A percentile compares a stretch with the other conserved stretches of the same genome.
Evolutionary conservation across 35 echinoderm and acorn worm genomes (phyloP).

Genomic region (Ophioderma brevispina): DNA sequence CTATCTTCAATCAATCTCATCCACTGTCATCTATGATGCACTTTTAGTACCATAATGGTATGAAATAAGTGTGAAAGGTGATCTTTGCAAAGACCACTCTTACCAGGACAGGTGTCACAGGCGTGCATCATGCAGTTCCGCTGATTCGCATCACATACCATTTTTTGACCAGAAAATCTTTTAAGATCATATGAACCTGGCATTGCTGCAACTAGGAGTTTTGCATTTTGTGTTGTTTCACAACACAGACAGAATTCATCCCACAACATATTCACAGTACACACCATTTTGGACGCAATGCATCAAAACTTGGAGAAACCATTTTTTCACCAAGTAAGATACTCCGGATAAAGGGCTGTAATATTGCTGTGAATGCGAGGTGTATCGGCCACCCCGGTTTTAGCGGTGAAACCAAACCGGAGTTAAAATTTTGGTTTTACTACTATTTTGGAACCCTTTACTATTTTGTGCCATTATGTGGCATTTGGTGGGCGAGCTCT

Average conservation of each 20-base stretch:
- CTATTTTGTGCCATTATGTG: too few species aligned
- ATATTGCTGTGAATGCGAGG: too few species aligned
- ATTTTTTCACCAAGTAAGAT: conserved; percentile 1
- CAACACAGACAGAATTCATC: background rate
- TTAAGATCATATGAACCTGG: background rate
- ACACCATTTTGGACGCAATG: conserved; percentile 20
- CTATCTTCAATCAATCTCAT: too few species aligned
- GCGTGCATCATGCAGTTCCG: background rate
- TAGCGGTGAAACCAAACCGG: too few species aligned
- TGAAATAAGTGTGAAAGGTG: too few species aligned
- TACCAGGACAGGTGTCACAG: background rate
- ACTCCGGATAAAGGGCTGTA: background rate
- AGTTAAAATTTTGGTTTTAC: too few species aligned
- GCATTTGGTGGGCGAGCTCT: too few species aligned
- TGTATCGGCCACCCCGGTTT: too few species aligned
- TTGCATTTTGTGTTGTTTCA: conserved; percentile 12
- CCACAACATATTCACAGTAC: background rate
- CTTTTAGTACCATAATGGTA: too few species aligned
- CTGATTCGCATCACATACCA: background rate
- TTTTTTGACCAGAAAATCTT: background rate
- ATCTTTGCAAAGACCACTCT: too few species aligned
- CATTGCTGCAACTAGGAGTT: background rate
- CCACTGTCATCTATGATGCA: too few species aligned
- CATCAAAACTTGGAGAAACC: background rate
- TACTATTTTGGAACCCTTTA: too few species aligned